phyloP scores from a whole-genome alignment of 2,113 vertebrate species.

The Pao palembangensis region DNA sequence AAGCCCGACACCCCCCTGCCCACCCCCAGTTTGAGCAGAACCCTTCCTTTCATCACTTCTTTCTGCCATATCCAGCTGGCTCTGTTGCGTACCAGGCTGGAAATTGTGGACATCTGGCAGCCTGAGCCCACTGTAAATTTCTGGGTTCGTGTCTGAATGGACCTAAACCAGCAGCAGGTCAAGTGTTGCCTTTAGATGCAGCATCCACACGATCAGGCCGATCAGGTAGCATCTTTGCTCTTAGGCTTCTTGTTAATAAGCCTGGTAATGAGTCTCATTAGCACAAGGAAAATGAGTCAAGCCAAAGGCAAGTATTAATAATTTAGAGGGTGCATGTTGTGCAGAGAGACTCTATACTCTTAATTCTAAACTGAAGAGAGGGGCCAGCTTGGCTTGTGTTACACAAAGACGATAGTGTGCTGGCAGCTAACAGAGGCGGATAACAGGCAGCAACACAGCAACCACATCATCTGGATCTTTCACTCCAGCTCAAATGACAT shows the following conservation, averaged over 20 bases:
- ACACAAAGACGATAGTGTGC: conserved; percentile 15
- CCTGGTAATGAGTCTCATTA: conserved; percentile 78
- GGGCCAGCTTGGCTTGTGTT: conserved; percentile 31
- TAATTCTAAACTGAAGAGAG: conserved; percentile 26
- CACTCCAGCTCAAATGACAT: too few relatives aligned
- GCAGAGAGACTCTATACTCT: conserved; percentile 27
- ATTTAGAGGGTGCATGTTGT: conserved; percentile 63
- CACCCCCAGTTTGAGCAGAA: conserved; percentile 28
- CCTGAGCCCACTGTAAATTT: too few relatives aligned
- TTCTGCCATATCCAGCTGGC: conserved; percentile 32
- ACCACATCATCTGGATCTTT: too few relatives aligned
- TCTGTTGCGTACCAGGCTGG: conserved; percentile 56
- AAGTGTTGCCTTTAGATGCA: conserved; percentile 43
- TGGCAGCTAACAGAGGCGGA: conserved; percentile 14
- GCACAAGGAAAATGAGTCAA: conserved; percentile 71
- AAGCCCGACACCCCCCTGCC: conserved; percentile 16
- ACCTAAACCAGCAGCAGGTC: conserved; percentile 28
- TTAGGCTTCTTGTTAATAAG: conserved; percentile 62
- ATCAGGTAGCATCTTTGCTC: conserved; percentile 55
- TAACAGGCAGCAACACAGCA: conserved; percentile 5
- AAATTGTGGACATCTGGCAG: conserved; percentile 45
- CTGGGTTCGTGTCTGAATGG: not conserved
- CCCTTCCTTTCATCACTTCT: conserved; percentile 24
- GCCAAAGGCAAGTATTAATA: conserved; percentile 68
- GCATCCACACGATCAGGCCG: not conserved